Evolutionary conservation across 2,797 vertebrate genomes (phyloP).

Genomic region (Mormyrops attenuatus): DNA sequence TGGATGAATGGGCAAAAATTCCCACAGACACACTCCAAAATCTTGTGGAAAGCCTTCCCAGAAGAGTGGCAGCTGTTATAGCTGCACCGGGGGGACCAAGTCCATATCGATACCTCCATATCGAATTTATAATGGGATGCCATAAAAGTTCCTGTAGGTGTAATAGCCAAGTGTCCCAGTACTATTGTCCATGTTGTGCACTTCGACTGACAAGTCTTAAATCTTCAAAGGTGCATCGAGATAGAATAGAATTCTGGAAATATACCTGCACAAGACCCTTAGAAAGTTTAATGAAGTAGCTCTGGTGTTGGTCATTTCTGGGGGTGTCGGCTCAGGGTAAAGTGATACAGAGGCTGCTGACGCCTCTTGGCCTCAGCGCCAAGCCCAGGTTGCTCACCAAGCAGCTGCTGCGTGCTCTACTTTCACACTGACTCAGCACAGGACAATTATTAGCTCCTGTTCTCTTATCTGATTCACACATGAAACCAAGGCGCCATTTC

Average conservation of each 20-base stretch:
- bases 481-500: conserved; percentile 45
- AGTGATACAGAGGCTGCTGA: conserved; percentile 23
- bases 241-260: not conserved
- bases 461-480: conserved; percentile 55
- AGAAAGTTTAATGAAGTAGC: not conserved
- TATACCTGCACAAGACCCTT: not conserved
- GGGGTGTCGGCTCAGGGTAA: conserved; percentile 25
- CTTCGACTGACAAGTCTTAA: not conserved
- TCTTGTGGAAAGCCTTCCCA: not conserved
- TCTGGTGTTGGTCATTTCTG: conserved; percentile 18
- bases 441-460: conserved; percentile 45
- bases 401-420: conserved; percentile 45
- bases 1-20: not conserved
- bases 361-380: conserved; percentile 29
- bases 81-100: not conserved
- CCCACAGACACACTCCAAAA: not conserved
- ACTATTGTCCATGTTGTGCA: not conserved
- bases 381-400: conserved; percentile 36
- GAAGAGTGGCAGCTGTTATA: not conserved
- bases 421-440: conserved; percentile 47
- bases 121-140: not conserved
- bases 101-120: not conserved
- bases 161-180: not conserved
- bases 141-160: not conserved
- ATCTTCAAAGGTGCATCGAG: not conserved